Evolutionary conservation across 2,888 invertebrate species (phyloP).

Genomic region (Macrosiphum euphorbiae): DNA sequence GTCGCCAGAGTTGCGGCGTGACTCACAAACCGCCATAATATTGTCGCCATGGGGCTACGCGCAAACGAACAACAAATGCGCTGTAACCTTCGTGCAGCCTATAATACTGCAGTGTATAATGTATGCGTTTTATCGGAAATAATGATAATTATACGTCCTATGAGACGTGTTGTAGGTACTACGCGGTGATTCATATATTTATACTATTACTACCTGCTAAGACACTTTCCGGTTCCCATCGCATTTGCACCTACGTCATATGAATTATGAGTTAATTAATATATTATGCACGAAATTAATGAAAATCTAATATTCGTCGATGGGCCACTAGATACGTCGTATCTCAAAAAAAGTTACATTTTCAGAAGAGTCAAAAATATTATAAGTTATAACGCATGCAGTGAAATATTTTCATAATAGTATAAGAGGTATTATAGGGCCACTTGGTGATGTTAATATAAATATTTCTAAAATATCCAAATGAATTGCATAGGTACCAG

Average conservation of each 20-base stretch:
- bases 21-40: not conserved
- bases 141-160: not conserved
- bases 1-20: slow-evolving; percentile 6
- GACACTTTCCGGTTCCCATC: not conserved
- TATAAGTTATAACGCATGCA: no score
- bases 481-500: no score
- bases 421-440: no score
- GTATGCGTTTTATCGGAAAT: not conserved
- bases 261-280: not conserved
- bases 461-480: not conserved
- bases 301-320: not conserved
- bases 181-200: slow-evolving; percentile 7
- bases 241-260: not conserved
- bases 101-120: not conserved
- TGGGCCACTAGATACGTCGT: no score
- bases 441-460: not conserved
- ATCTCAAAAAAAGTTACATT: no score
- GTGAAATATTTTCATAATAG: no score
- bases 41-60: slow-evolving; percentile 43
- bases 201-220: not conserved
- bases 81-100: slow-evolving; percentile 19
- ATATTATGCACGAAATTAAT: no score
- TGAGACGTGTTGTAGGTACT: not conserved
- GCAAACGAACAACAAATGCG: slow-evolving; percentile 35
- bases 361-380: no score